A percentile compares a stretch with the other conserved stretches of the same genome.
phyloP scores from a whole-genome alignment of 2,797 vertebrate species.

The Pelobates cultripes region DNA sequence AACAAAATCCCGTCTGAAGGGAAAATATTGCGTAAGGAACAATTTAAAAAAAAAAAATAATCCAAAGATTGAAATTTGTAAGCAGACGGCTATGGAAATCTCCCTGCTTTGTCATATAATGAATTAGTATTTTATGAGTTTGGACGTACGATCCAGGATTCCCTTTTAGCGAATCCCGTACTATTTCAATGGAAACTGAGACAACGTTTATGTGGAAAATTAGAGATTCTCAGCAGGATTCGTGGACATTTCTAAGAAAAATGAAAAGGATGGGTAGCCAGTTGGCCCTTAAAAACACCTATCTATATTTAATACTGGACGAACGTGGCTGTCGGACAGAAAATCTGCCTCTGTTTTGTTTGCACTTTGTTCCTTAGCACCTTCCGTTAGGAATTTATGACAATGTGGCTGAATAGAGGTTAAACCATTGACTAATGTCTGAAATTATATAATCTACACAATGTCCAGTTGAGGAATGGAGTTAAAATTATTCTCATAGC shows the following conservation, averaged over 20 bases:
- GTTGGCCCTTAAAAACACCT: constrained; percentile 18
- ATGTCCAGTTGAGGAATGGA: too few species aligned
- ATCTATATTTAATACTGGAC: constrained; percentile 37
- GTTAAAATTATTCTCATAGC: too few species aligned
- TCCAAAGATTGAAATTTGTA: constrained; percentile 24
- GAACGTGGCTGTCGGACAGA: not conserved
- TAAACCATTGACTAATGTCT: not conserved
- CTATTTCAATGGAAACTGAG: constrained; percentile 34
- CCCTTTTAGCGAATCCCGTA: constrained; percentile 19
- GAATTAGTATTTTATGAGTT: constrained; percentile 46
- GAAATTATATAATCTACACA: not conserved
- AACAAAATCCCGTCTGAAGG: constrained; percentile 16
- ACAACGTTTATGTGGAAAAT: constrained; percentile 50
- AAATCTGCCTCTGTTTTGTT: not conserved
- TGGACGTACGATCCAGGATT: constrained; percentile 24
- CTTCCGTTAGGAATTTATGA: not conserved
- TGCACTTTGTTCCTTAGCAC: not conserved
- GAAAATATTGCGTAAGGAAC: constrained; percentile 8
- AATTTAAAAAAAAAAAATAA: constrained; percentile 12
- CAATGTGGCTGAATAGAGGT: not conserved
- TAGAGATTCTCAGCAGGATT: constrained; percentile 18
- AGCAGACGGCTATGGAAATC: constrained; percentile 32
- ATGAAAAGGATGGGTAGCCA: constrained; percentile 30
- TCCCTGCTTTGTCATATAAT: constrained; percentile 28
- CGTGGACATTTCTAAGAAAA: constrained; percentile 45